A percentile compares a stretch with the other conserved stretches of the same genome.
Conservation (phyloP, 2,113 vertebrate species). For the Conger conger region DNA sequence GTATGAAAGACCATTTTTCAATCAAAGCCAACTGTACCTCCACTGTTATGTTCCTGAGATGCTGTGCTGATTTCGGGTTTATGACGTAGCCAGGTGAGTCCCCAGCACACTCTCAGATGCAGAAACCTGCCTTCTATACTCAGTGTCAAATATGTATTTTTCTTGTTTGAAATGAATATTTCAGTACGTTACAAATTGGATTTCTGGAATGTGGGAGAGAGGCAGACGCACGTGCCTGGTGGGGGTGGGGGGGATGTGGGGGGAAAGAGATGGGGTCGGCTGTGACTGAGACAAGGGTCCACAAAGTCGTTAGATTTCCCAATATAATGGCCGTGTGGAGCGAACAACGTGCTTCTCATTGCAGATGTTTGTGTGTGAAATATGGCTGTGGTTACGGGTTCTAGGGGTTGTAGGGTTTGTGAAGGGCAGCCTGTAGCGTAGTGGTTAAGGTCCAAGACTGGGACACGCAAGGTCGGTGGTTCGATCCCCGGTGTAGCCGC, state of each 20-base stretch:
- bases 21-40: neutral
- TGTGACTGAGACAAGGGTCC: neutral
- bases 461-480: too few relatives aligned
- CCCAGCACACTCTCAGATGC: conserved; percentile 34
- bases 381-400: neutral
- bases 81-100: conserved; percentile 26
- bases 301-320: conserved; percentile 23
- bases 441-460: too few relatives aligned
- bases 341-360: conserved; percentile 58
- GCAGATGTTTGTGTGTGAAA: conserved; percentile 44
- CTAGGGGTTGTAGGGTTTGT: neutral
- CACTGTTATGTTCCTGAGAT: neutral
- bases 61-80: neutral
- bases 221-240: neutral
- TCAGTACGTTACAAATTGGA: conserved; percentile 43
- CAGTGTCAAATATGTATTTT: conserved; percentile 26
- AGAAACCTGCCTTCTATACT: conserved; percentile 28
- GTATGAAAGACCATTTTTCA: conserved; percentile 36
- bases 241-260: neutral
- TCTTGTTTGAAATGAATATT: conserved; percentile 50
- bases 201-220: conserved; percentile 30
- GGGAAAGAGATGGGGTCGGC: neutral
- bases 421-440: too few relatives aligned
- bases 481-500: too few relatives aligned
- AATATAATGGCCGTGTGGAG: conserved; percentile 51